A percentile compares a stretch with the other conserved stretches of the same genome.
Evolutionary conservation across 2,113 vertebrate species (phyloP).

Genomic region (Pipra filicauda): DNA sequence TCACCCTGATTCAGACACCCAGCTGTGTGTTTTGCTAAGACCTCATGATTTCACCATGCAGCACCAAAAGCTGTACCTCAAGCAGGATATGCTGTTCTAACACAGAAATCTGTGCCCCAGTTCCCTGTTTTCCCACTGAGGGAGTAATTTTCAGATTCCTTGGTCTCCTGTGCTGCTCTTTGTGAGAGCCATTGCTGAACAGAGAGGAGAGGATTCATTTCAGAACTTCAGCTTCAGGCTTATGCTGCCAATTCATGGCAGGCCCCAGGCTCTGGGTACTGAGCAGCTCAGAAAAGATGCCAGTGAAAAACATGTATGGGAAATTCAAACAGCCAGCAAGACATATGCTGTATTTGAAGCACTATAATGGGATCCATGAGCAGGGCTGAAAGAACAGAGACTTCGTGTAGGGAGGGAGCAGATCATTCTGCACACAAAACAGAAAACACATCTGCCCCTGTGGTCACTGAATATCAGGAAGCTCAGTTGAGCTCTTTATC

Average conservation of each 20-base stretch:
- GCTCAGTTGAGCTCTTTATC: background rate
- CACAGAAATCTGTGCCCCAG: background rate
- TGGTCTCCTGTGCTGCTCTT: background rate
- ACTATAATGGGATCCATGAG: background rate
- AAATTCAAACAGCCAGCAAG: background rate
- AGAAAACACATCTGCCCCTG: background rate
- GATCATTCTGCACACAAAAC: background rate
- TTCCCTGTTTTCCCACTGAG: background rate
- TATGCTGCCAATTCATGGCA: background rate
- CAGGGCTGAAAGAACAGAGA: background rate
- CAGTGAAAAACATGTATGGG: background rate
- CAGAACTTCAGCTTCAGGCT: background rate
- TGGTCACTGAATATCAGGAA: background rate
- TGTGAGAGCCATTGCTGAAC: background rate
- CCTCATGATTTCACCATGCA: background rate
- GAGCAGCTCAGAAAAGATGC: background rate
- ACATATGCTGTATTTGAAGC: background rate
- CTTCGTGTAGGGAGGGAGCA: background rate
- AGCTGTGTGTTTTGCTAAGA: background rate
- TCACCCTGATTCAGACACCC: background rate
- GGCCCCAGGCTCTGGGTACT: background rate
- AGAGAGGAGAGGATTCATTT: background rate
- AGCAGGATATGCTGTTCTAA: background rate
- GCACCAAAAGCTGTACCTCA: background rate
- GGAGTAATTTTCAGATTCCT: background rate